phyloP scores from a whole-genome alignment of 2,888 invertebrate species.

The Andrena bicolor region DNA sequence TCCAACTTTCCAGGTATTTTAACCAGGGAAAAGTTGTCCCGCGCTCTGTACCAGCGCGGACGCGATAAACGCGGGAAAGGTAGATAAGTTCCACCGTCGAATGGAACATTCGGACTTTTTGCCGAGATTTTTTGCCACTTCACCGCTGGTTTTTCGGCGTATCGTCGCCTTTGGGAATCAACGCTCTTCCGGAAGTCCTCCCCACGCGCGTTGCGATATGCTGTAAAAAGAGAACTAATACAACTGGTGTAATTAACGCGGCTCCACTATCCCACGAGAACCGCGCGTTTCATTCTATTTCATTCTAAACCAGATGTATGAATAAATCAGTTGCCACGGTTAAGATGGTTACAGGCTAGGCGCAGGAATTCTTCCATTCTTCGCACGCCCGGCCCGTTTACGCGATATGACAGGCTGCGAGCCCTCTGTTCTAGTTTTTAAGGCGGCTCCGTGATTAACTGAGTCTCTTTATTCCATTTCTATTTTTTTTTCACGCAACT shows the following conservation, averaged over 20 bases:
- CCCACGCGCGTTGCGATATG: constrained; percentile 18
- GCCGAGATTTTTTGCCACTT: constrained; percentile 34
- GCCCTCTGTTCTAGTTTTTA: constrained; percentile 42
- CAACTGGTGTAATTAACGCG: constrained; percentile 54
- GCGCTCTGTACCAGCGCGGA: background rate
- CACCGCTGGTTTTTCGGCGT: background rate
- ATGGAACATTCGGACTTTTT: constrained; percentile 39
- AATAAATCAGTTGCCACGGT: constrained; percentile 63
- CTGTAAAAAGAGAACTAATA: constrained; percentile 23
- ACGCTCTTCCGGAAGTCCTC: constrained; percentile 42
- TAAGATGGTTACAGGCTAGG: constrained; percentile 17
- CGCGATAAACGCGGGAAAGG: constrained; percentile 44
- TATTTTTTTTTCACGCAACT: no score
- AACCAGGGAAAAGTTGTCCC: constrained; percentile 61
- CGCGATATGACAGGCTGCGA: constrained; percentile 13
- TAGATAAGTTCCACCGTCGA: constrained; percentile 11
- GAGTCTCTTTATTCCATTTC: background rate
- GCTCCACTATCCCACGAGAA: constrained; percentile 64
- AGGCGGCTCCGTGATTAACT: background rate
- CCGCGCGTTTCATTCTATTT: constrained; percentile 61
- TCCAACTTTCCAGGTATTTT: constrained; percentile 44
- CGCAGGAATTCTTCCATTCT: constrained; percentile 28
- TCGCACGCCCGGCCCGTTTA: constrained; percentile 48
- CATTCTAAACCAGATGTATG: constrained; percentile 66
- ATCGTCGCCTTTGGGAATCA: constrained; percentile 26